Evolutionary conservation across 2,113 vertebrate genomes (phyloP).

Genomic region (Sialia sialis): DNA sequence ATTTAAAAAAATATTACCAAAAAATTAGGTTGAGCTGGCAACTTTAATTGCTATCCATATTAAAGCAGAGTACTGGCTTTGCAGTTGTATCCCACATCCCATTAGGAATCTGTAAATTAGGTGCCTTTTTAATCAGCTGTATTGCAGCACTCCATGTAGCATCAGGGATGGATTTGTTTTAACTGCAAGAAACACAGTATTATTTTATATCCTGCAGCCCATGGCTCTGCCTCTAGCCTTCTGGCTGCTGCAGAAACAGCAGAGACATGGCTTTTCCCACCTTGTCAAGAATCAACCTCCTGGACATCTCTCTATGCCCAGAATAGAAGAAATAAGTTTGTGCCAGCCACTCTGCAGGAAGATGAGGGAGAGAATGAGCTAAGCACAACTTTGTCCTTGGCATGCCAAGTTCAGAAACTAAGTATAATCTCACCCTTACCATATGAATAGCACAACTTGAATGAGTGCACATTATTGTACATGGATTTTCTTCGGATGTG

Average conservation of each 20-base stretch:
- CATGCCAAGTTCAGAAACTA: not conserved
- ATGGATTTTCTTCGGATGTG: not conserved
- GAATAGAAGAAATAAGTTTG: not conserved
- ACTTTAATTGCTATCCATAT: not conserved
- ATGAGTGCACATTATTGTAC: not conserved
- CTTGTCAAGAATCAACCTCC: not conserved
- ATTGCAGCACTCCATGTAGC: not conserved
- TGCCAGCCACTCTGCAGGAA: not conserved
- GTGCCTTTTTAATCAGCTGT: not conserved
- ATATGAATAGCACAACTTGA: not conserved
- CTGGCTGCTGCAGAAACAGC: not conserved
- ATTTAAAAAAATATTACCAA: not conserved
- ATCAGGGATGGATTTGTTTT: not conserved
- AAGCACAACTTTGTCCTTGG: not conserved
- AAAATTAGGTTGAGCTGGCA: not conserved
- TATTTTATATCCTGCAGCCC: not conserved
- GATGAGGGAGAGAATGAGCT: not conserved
- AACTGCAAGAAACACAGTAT: not conserved
- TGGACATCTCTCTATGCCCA: not conserved
- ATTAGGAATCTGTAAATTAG: not conserved
- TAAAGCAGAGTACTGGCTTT: not conserved
- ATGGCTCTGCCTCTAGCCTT: not conserved
- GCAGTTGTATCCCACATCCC: accelerated
- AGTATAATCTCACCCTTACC: not conserved
- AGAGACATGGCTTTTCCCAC: not conserved